phyloP scores from a whole-genome alignment of 2,797 vertebrate genomes.

The Pelodytes ibericus region DNA sequence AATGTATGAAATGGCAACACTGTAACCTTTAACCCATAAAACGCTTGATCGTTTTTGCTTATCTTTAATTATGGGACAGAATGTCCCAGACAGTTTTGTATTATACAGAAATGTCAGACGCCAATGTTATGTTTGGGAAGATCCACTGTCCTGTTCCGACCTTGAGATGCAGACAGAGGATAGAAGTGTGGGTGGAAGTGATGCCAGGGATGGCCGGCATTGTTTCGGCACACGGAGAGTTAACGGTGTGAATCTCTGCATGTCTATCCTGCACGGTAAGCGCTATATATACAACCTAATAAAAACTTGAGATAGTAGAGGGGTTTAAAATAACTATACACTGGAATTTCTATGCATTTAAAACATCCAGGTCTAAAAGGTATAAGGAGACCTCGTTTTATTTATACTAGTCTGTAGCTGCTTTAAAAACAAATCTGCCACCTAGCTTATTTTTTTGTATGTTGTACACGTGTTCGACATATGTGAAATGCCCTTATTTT shows the following conservation, averaged over 20 bases:
- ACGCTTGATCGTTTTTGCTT: constrained; percentile 4
- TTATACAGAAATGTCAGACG: constrained; percentile 6
- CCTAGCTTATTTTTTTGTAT: no score
- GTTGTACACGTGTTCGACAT: no score
- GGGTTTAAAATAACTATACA: constrained; percentile 4
- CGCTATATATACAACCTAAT: constrained; percentile 40
- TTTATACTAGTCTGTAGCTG: not conserved
- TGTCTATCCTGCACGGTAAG: constrained; percentile 12
- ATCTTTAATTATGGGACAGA: constrained; percentile 29
- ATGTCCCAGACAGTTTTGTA: constrained; percentile 3
- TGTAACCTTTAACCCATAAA: no score
- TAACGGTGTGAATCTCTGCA: constrained; percentile 12
- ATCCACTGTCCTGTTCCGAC: not conserved
- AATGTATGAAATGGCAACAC: no score
- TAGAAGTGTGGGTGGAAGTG: constrained; percentile 7
- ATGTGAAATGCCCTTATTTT: no score
- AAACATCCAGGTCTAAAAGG: not conserved
- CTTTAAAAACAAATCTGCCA: no score
- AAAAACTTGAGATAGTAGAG: constrained; percentile 20
- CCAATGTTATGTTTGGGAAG: constrained; percentile 19
- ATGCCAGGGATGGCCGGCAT: not conserved
- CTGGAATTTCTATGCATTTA: not conserved
- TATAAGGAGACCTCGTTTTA: not conserved
- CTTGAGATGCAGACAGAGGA: constrained; percentile 21
- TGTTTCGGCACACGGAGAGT: not conserved